Percentiles rank a stretch among this genome's conserved stretches.
phyloP scores from a whole-genome alignment of 2,888 invertebrate species.

The Drosophila neotestacea region DNA sequence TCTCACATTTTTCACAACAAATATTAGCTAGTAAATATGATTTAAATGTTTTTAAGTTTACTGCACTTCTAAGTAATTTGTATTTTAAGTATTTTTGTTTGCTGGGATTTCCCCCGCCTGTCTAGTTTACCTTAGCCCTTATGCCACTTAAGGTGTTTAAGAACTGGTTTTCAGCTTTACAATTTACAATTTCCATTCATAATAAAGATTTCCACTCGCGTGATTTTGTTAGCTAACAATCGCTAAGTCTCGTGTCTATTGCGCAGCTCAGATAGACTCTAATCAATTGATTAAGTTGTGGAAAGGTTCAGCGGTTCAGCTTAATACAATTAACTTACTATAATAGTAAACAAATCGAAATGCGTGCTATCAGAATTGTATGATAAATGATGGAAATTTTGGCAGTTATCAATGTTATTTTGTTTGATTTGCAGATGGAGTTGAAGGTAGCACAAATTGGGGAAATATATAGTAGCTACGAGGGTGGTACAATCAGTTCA shows the following conservation, averaged over 20 bases:
- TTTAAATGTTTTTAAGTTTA: conserved; percentile 5
- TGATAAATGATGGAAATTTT: conserved; percentile 51
- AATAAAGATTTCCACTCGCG: conserved; percentile 28
- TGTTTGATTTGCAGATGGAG: conserved; percentile 9
- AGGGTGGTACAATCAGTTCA: conserved; percentile 3
- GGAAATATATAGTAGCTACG: conserved; percentile 2
- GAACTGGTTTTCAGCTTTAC: conserved; percentile 33
- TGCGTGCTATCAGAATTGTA: conserved; percentile 28
- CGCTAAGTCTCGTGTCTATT: conserved; percentile 45
- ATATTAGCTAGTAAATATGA: conserved; percentile 4
- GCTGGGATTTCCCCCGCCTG: conserved; percentile 24
- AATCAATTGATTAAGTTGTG: conserved; percentile 46
- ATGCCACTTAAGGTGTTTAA: background rate
- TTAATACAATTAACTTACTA: conserved; percentile 33
- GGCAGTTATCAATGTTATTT: conserved; percentile 34
- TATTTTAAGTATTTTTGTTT: conserved; percentile 9
- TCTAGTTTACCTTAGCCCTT: conserved; percentile 13
- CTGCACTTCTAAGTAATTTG: too few relatives aligned
- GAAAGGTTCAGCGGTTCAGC: conserved; percentile 39
- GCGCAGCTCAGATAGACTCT: conserved; percentile 39
- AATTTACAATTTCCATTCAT: conserved; percentile 45
- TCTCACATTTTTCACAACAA: conserved; percentile 5
- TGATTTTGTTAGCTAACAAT: conserved; percentile 10
- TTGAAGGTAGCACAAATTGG: conserved; percentile 10
- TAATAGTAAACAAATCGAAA: conserved; percentile 39